Percentiles rank a stretch among this genome's conserved stretches.
These are phyloP conservation scores for Halesus radiatus DNA, from an alignment of 1,140 invertebrate species.

Conservation along the genomic window DNA sequence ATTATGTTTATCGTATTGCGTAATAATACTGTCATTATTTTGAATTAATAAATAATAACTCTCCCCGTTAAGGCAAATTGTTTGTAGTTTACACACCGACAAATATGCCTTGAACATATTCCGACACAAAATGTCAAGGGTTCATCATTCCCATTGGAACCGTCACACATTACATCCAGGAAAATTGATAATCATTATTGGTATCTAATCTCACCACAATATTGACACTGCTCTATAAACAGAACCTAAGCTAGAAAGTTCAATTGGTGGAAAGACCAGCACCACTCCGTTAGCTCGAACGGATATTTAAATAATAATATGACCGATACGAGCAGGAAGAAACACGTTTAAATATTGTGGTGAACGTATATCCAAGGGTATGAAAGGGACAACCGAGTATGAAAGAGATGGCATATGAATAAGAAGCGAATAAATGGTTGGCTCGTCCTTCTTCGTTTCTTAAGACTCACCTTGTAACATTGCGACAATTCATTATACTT, in stretches of 20 bases:
- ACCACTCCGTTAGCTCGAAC: not conserved
- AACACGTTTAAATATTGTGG: not conserved
- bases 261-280: not conserved
- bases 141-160: not conserved
- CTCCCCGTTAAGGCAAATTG: no score
- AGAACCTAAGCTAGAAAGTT: not conserved
- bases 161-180: not conserved
- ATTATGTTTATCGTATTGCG: no score
- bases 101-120: no score
- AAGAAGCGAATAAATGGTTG: no score
- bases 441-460: no score
- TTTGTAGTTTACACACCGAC: not conserved
- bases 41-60: no score
- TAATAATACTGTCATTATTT: no score
- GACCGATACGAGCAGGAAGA: not conserved
- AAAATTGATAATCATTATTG: not conserved
- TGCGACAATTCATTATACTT: no score
- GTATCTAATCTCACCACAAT: slow-evolving; percentile 16
- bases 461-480: no score
- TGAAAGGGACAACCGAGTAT: no score
- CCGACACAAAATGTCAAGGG: not conserved
- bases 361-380: no score
- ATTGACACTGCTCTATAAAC: slow-evolving; percentile 26
- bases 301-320: not conserved
- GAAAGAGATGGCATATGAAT: no score